Percentiles rank a stretch among this genome's conserved stretches.
These are phyloP conservation scores for Cataglyphis altisquamis DNA, from an alignment of 2,888 invertebrate genomes.

Conservation along the genomic window DNA sequence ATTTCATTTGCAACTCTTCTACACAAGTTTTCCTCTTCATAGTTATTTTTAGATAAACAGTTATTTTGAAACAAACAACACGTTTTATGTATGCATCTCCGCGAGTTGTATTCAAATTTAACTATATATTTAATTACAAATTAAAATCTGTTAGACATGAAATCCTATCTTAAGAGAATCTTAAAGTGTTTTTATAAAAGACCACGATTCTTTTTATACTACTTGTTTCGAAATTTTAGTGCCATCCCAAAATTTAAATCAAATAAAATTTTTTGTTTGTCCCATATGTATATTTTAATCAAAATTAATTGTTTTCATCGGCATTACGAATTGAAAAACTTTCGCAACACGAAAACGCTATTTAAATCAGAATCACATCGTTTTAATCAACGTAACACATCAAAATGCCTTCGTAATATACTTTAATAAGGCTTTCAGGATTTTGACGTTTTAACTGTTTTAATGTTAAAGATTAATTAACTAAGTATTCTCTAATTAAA, in stretches of 20 bases:
- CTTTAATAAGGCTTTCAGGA: neutral
- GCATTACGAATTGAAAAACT: neutral
- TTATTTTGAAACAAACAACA: neutral
- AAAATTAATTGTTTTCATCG: neutral
- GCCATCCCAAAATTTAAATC: neutral
- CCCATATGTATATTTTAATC: neutral
- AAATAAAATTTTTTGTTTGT: neutral
- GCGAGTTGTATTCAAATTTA: neutral
- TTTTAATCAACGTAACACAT: constrained; percentile 1
- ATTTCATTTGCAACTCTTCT: neutral
- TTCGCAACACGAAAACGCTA: neutral
- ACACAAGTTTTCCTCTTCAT: neutral
- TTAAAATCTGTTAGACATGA: neutral
- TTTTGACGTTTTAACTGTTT: neutral
- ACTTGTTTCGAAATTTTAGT: neutral
- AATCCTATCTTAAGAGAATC: neutral
- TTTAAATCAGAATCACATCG: neutral
- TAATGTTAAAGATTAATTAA: constrained; percentile 26
- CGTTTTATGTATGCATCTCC: neutral
- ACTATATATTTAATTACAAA: neutral
- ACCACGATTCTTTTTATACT: neutral
- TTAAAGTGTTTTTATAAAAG: neutral
- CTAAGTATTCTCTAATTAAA: neutral
- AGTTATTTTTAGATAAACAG: too few species aligned
- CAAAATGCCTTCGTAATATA: too few species aligned